These are phyloP conservation scores for Tenthredo notha DNA, from an alignment of 2,888 invertebrate species.

Conservation along the genomic window DNA sequence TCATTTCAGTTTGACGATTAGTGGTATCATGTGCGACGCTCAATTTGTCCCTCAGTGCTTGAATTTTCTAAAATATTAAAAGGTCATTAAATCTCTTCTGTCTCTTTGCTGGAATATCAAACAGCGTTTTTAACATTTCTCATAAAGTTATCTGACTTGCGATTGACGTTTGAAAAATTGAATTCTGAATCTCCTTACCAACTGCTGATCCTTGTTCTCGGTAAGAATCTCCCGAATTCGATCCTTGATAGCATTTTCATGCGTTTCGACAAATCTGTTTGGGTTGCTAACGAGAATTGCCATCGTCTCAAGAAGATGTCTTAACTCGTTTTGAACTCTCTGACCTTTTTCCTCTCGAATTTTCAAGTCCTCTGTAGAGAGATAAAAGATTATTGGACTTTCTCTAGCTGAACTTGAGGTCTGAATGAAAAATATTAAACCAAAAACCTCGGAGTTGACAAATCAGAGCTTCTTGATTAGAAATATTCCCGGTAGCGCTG, in stretches of 20 bases:
- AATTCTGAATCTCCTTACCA: conserved; percentile 80
- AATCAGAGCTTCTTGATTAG: conserved; percentile 85
- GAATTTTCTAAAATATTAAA: conserved; percentile 83
- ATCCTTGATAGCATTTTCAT: conserved; percentile 89
- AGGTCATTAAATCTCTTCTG: not conserved
- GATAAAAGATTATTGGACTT: not conserved
- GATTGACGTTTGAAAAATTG: conserved; percentile 20
- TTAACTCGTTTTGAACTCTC: conserved; percentile 84
- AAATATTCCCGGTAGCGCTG: conserved; percentile 85
- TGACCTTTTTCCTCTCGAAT: conserved; percentile 86
- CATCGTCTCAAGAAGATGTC: conserved; percentile 86
- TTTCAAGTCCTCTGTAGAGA: conserved; percentile 83
- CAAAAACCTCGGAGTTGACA: conserved; percentile 84
- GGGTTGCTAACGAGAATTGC: conserved; percentile 87
- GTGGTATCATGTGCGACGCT: conserved; percentile 86
- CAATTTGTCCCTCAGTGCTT: conserved; percentile 88
- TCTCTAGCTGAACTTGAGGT: not conserved
- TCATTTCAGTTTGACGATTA: conserved; percentile 82
- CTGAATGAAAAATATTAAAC: not conserved
- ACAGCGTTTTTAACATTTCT: not conserved
- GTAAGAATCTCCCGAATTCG: conserved; percentile 87
- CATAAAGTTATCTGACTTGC: not conserved
- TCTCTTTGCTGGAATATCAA: not conserved
- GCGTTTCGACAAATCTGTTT: conserved; percentile 87
- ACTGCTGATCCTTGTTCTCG: conserved; percentile 88